Evolutionary conservation across 2,888 invertebrate species (phyloP).

Genomic region (Tinea pellionella): DNA sequence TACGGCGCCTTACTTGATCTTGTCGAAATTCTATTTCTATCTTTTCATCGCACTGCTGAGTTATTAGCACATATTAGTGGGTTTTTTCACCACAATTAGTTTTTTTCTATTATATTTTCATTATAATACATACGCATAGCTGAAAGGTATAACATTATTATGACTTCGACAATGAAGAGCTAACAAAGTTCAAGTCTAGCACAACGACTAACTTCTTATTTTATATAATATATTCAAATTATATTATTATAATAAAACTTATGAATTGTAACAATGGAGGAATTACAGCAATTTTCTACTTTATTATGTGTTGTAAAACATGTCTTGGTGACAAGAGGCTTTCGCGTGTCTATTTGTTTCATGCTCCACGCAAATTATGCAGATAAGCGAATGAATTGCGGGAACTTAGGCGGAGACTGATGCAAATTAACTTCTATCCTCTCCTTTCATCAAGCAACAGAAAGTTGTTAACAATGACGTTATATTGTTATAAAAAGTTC

Average conservation of each 20-base stretch:
- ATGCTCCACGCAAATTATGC: constrained; percentile 60
- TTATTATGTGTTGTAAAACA: constrained; percentile 13
- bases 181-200: too few relatives aligned
- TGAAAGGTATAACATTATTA: too few relatives aligned
- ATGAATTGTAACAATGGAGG: constrained; percentile 4
- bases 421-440: constrained; percentile 58
- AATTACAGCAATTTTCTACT: constrained; percentile 5
- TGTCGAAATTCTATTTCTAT: too few relatives aligned
- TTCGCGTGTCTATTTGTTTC: constrained; percentile 55
- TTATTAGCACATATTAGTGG: too few relatives aligned
- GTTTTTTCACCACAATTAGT: too few relatives aligned
- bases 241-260: neutral
- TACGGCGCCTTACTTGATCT: too few relatives aligned
- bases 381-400: constrained; percentile 61
- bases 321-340: constrained; percentile 37
- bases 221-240: neutral
- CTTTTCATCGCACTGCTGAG: too few relatives aligned
- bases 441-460: constrained; percentile 43
- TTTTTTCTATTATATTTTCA: too few relatives aligned
- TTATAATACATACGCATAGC: too few relatives aligned
- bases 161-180: too few relatives aligned
- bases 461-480: constrained; percentile 47
- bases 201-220: too few relatives aligned
- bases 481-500: constrained; percentile 16
- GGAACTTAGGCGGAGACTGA: constrained; percentile 55